Evolutionary conservation across 1,140 invertebrate species (phyloP).

Genomic region (Cotesia vestalis): DNA sequence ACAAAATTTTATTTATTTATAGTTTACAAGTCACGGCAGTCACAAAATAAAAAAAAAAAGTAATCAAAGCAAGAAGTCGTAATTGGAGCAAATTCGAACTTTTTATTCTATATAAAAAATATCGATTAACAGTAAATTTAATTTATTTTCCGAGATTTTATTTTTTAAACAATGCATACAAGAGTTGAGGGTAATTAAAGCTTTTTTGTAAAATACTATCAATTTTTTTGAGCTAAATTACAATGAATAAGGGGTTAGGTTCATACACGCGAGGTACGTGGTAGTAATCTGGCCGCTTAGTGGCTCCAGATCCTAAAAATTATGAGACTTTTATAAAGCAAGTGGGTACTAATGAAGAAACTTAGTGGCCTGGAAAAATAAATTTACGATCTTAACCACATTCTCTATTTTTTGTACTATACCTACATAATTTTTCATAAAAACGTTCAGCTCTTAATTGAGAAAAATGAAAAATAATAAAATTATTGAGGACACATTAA

Average conservation of each 20-base stretch:
- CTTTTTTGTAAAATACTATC: too few relatives aligned
- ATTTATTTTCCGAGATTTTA: too few relatives aligned
- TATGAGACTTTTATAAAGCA: constrained; percentile 32
- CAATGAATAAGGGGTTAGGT: constrained; percentile 24
- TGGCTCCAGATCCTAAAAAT: constrained; percentile 21
- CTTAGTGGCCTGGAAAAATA: constrained; percentile 23
- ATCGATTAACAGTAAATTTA: too few relatives aligned
- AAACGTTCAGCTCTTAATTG: too few relatives aligned
- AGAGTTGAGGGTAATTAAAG: too few relatives aligned
- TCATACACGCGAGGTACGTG: background rate
- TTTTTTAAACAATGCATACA: too few relatives aligned
- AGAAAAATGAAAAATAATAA: background rate
- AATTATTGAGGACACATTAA: background rate
- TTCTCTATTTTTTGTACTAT: constrained; percentile 1
- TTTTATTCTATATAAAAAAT: too few relatives aligned
- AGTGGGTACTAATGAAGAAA: constrained; percentile 36
- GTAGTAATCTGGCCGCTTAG: constrained; percentile 22
- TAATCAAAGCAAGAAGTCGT: too few relatives aligned
- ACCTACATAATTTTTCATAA: background rate
- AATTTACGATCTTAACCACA: constrained; percentile 20
- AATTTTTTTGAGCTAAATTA: background rate
- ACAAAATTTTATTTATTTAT: too few relatives aligned
- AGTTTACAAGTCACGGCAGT: too few relatives aligned
- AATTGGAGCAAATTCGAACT: too few relatives aligned
- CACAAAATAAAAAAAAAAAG: too few relatives aligned